Percentiles rank a stretch among this genome's conserved stretches.
phyloP scores from a whole-genome alignment of 2,888 invertebrate genomes.

The Tetragonisca angustula region DNA sequence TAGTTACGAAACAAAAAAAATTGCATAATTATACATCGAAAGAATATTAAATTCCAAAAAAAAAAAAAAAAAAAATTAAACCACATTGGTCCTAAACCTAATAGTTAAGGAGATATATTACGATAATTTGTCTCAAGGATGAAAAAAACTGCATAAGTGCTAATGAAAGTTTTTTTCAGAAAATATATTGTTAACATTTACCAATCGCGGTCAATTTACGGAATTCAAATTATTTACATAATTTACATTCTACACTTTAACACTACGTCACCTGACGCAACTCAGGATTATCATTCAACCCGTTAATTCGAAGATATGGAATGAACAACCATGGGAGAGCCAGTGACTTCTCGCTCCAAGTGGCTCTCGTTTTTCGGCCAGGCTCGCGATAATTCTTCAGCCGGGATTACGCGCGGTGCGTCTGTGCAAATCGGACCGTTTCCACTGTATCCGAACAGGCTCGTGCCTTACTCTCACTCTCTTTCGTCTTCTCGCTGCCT shows the following conservation, averaged over 20 bases:
- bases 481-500: constrained; percentile 27
- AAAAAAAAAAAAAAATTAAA: too few species aligned
- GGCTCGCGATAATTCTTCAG: constrained; percentile 34
- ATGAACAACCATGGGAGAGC: not conserved
- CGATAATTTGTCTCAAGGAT: too few species aligned
- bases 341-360: constrained; percentile 4
- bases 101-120: too few species aligned
- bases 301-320: constrained; percentile 52
- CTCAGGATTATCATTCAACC: constrained; percentile 32
- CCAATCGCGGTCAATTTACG: too few species aligned
- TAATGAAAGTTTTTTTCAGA: too few species aligned
- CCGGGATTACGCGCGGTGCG: constrained; percentile 35
- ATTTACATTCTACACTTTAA: not conserved
- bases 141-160: too few species aligned
- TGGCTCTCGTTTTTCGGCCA: constrained; percentile 42
- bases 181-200: too few species aligned
- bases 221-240: too few species aligned
- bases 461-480: constrained; percentile 44
- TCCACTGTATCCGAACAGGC: constrained; percentile 50
- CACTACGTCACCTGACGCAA: constrained; percentile 6
- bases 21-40: too few species aligned
- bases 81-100: too few species aligned
- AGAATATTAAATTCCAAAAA: too few species aligned
- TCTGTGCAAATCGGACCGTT: constrained; percentile 56
- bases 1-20: too few species aligned